These are phyloP conservation scores for Dermochelys coriacea DNA, from an alignment of 2,797 vertebrate species.

Conservation along the genomic window DNA sequence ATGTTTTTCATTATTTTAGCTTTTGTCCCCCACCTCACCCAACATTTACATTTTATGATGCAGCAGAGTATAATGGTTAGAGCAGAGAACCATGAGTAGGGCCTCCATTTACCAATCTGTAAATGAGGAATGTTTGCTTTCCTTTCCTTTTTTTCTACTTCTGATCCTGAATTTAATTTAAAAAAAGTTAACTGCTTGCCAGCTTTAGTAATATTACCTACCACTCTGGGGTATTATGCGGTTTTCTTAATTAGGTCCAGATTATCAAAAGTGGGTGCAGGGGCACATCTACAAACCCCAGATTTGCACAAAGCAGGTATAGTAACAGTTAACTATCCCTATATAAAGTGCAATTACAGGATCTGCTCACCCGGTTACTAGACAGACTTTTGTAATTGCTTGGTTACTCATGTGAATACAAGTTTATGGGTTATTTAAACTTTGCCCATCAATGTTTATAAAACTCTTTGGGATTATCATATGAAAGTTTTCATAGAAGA, in stretches of 20 bases:
- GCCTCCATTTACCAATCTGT: neutral
- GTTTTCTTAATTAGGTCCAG: neutral
- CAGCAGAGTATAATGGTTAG: neutral
- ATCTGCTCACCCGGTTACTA: neutral
- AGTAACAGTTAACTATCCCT: neutral
- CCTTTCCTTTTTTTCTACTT: neutral
- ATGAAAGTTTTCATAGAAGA: neutral
- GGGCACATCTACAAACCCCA: neutral
- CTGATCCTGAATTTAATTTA: neutral
- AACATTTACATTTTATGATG: neutral
- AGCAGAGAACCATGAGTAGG: too few relatives aligned
- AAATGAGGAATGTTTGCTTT: neutral
- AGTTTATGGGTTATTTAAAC: neutral
- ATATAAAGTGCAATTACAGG: neutral
- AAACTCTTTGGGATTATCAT: neutral
- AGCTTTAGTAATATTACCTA: neutral
- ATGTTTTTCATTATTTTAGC: neutral
- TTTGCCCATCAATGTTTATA: neutral
- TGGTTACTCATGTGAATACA: neutral
- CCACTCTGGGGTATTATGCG: neutral
- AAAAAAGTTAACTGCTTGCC: neutral
- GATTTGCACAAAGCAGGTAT: neutral
- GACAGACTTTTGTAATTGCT: accelerated
- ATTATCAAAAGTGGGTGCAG: neutral
- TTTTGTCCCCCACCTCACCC: neutral